phyloP scores from a whole-genome alignment of 1,140 invertebrate genomes.

The Melanaphis sacchari region DNA sequence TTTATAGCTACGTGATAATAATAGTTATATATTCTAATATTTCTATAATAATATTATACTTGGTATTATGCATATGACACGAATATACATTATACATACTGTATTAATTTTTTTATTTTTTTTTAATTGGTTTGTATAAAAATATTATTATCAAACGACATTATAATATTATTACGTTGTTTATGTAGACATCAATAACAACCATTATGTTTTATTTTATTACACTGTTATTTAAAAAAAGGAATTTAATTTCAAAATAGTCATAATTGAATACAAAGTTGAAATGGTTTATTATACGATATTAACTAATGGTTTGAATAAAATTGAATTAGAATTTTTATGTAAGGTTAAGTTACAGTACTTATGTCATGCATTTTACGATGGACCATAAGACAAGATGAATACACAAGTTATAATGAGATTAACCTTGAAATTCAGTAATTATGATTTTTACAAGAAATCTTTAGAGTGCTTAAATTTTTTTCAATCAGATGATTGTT shows the following conservation, averaged over 20 bases:
- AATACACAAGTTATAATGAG: neutral
- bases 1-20: neutral
- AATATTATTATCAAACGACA: neutral
- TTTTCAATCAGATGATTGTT: too few relatives aligned
- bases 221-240: neutral
- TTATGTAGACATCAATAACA: neutral
- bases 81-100: neutral
- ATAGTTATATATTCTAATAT: neutral
- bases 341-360: neutral
- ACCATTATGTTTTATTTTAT: neutral
- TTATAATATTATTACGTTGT: neutral
- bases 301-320: neutral
- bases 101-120: neutral
- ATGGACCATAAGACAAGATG: neutral
- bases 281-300: neutral
- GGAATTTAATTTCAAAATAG: neutral
- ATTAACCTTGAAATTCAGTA: neutral
- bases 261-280: neutral
- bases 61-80: neutral
- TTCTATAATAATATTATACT: neutral
- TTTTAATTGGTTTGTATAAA: neutral
- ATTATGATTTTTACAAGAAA: neutral
- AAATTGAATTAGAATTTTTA: neutral
- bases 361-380: neutral
- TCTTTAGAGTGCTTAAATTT: neutral